Base-by-base conservation (phyloP, 2,888 invertebrate species). In the Nysson spinosus region DNA sequence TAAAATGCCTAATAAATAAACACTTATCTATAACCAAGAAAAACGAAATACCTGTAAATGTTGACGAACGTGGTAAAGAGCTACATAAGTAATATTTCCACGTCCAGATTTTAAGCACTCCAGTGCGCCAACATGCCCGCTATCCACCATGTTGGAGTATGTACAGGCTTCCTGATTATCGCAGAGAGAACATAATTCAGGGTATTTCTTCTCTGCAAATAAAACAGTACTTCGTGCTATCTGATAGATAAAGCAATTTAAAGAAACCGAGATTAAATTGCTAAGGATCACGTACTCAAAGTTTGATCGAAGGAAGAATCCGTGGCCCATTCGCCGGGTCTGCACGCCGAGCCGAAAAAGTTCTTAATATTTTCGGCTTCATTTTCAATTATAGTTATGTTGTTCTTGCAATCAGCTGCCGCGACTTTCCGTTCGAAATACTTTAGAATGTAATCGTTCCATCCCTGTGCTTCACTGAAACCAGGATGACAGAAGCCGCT, bases 311-410 rank as follows among this genome's bases (percentile, higher is more conserved):
- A 84, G 0, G 88, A 83, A 0, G 75, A 65, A 65, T 92, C 91
- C 14, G 88, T 78, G 2, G 91, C 90, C 93, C 93, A 94, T 0
- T 87, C 81, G 0, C 95, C 95, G 3, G 95, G 95, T 43, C 94
- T 89, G 86, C 95, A 95, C 62, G 91, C 92, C 0, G 89, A 87
- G 0, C 90, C 89, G 88, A 95, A 95, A 88, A 92, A 93, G 0
- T 84, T 79, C 43, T 88, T 89, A 0, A 94, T 88, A 1, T 90
- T 89, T 34, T 89, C 88, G 16, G 92, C 88, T 67, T 94, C 92
- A 71, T 93, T 83, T 81, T 92, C 90, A 0, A 72, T 75, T 3
- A 72, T 73, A 0, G 84, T 80, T n/a, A 77, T 32, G 11, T 78
- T 85, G 12, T 84, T 78, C 28, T 84, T 86, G 62, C 89, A 89